Evolutionary conservation across 1,140 invertebrate species (phyloP).

Genomic region (Drosophila azteca): DNA sequence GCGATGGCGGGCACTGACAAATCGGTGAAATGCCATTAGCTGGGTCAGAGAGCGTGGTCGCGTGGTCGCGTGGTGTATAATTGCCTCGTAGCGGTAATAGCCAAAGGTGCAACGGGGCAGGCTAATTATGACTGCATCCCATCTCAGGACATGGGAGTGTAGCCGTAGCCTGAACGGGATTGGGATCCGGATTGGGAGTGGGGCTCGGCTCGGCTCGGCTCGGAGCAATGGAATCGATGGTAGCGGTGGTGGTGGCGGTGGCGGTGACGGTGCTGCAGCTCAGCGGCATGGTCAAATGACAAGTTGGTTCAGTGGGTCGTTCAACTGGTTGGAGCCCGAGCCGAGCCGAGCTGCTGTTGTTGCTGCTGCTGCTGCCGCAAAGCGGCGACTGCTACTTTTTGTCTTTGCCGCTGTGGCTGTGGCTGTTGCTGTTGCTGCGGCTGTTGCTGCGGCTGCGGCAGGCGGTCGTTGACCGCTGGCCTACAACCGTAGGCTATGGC

Average conservation of each 20-base stretch:
- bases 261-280: conserved; percentile 29
- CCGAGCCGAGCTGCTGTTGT: conserved; percentile 20
- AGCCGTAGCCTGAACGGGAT: too few relatives aligned
- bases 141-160: conserved; percentile 14
- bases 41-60: conserved; percentile 11
- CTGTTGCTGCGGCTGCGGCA: conserved; percentile 12
- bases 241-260: background rate
- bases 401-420: conserved; percentile 11
- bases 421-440: conserved; percentile 21
- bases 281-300: conserved; percentile 71
- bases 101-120: background rate
- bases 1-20: conserved; percentile 39
- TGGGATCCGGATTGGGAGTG: too few relatives aligned
- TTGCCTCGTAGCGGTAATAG: conserved; percentile 27
- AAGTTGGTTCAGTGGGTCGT: conserved; percentile 74
- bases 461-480: conserved; percentile 69
- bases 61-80: background rate
- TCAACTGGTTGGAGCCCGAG: conserved; percentile 57
- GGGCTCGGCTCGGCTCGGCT: too few relatives aligned
- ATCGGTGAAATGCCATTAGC: conserved; percentile 58
- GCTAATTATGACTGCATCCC: conserved; percentile 7
- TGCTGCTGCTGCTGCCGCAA: conserved; percentile 23
- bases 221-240: background rate
- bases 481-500: conserved; percentile 70
- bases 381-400: conserved; percentile 25